Evolutionary conservation across 2,797 vertebrate genomes (phyloP).

Genomic region (Chromis chromis): DNA sequence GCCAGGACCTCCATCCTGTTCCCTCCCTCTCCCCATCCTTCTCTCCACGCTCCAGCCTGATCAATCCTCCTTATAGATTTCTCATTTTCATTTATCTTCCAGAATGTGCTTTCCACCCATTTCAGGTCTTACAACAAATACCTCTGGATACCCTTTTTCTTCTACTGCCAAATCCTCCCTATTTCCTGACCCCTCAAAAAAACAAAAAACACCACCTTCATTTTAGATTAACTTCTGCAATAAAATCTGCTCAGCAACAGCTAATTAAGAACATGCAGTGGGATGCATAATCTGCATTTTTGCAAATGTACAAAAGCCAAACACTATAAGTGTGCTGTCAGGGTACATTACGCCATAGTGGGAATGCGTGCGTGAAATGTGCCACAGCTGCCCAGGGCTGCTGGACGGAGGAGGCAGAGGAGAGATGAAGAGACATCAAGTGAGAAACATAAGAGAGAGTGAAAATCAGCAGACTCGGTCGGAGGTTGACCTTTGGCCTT

Average conservation of each 20-base stretch:
- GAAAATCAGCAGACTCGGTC: conserved; percentile 54
- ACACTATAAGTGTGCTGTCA: conserved; percentile 76
- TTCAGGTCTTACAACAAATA: conserved; percentile 63
- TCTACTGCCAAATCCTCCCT: conserved; percentile 52
- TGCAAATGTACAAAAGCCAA: conserved; percentile 56
- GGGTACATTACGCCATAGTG: conserved; percentile 66
- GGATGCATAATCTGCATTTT: conserved; percentile 54
- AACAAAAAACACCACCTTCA: conserved; percentile 23
- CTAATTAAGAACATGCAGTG: conserved; percentile 54
- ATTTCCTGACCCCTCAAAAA: conserved; percentile 13
- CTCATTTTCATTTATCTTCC: conserved; percentile 72
- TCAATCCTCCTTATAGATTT: conserved; percentile 70
- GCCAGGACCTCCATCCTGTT: conserved; percentile 33
- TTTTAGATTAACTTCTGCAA: conserved; percentile 41
- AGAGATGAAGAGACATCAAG: conserved; percentile 34
- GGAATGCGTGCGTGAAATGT: conserved; percentile 77
- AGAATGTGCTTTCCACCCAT: conserved; percentile 55
- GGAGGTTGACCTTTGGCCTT: conserved; percentile 63
- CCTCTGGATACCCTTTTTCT: conserved; percentile 39
- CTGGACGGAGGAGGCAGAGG: conserved; percentile 52
- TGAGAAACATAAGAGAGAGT: conserved; percentile 32
- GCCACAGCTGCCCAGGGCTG: conserved; percentile 73
- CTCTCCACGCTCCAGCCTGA: conserved; percentile 33
- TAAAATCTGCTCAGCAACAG: conserved; percentile 42
- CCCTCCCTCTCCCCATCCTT: background rate